phyloP scores from a whole-genome alignment of 2,888 invertebrate species.

The Dascillus cervinus region DNA sequence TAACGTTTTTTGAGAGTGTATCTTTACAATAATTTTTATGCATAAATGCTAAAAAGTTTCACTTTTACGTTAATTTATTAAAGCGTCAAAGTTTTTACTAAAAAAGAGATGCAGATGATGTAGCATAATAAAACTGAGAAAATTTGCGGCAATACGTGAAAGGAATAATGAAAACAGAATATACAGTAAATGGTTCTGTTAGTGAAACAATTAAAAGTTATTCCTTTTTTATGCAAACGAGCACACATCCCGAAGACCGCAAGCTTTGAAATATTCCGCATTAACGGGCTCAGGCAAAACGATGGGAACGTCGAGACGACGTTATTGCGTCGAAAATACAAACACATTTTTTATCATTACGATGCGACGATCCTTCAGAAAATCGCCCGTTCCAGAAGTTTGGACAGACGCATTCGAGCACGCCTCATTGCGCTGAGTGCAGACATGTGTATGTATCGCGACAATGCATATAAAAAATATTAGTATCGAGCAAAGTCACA shows the following conservation, averaged over 20 bases:
- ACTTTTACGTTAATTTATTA: too few relatives aligned
- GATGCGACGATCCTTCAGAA: too few relatives aligned
- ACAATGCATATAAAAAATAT: too few relatives aligned
- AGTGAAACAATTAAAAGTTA: conserved; percentile 31
- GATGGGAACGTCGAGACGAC: conserved; percentile 16
- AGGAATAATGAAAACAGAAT: conserved; percentile 7
- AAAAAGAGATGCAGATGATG: too few relatives aligned
- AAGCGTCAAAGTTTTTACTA: too few relatives aligned
- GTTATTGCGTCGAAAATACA: conserved; percentile 10
- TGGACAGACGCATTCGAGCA: conserved; percentile 4
- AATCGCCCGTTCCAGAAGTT: conserved; percentile 4
- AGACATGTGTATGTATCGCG: conserved; percentile 1
- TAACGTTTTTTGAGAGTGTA: too few relatives aligned
- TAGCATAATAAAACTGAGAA: too few relatives aligned
- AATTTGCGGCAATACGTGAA: too few relatives aligned
- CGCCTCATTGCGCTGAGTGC: conserved; percentile 13
- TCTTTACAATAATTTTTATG: too few relatives aligned
- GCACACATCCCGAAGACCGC: conserved; percentile 20
- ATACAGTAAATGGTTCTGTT: conserved; percentile 19
- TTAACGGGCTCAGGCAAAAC: conserved; percentile 20
- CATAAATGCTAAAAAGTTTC: too few relatives aligned
- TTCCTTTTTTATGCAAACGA: conserved; percentile 30
- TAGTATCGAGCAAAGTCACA: too few relatives aligned
- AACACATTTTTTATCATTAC: conserved; percentile 10
- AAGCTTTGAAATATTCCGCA: conserved; percentile 23